A percentile compares a stretch with the other conserved stretches of the same genome.
Evolutionary conservation across 1,140 invertebrate genomes (phyloP).

Genomic region (Drosophila auraria): DNA sequence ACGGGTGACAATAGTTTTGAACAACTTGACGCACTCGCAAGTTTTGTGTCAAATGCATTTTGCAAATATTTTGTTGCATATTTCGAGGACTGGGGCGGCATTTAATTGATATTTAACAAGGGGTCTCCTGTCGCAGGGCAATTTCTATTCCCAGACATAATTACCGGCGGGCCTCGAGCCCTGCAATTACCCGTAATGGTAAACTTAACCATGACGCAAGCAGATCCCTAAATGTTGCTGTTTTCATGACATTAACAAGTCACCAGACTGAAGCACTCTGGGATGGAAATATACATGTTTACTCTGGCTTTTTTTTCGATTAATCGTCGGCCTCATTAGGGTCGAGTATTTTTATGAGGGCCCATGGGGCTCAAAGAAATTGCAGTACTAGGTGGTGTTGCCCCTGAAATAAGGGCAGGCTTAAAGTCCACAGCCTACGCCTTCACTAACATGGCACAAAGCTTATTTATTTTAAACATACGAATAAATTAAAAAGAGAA

Average conservation of each 20-base stretch:
- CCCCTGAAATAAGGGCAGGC: slow-evolving; percentile 8
- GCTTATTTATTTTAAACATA: not conserved
- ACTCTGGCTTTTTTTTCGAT: slow-evolving; percentile 56
- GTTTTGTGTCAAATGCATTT: slow-evolving; percentile 69
- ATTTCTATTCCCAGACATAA: slow-evolving; percentile 50
- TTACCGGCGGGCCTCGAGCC: slow-evolving; percentile 59
- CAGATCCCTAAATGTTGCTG: slow-evolving; percentile 4
- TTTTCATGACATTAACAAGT: slow-evolving; percentile 66
- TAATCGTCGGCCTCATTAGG: slow-evolving; percentile 77
- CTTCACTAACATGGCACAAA: not conserved
- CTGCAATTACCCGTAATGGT: slow-evolving; percentile 58
- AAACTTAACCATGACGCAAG: slow-evolving; percentile 67
- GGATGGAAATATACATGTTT: slow-evolving; percentile 42
- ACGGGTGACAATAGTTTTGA: slow-evolving; percentile 63
- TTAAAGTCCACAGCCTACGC: not conserved
- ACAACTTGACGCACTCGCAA: slow-evolving; percentile 60
- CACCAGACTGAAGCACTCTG: slow-evolving; percentile 38
- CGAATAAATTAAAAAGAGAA: too few relatives aligned
- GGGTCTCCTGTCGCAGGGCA: slow-evolving; percentile 31
- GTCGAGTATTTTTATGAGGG: slow-evolving; percentile 78
- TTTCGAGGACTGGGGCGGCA: not conserved
- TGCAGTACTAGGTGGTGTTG: slow-evolving; percentile 11
- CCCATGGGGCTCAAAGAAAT: slow-evolving; percentile 49
- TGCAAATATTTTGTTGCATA: slow-evolving; percentile 52
- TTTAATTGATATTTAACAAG: slow-evolving; percentile 81